Evolutionary conservation across 2,888 invertebrate species (phyloP).

Genomic region (Apodemia mormo): DNA sequence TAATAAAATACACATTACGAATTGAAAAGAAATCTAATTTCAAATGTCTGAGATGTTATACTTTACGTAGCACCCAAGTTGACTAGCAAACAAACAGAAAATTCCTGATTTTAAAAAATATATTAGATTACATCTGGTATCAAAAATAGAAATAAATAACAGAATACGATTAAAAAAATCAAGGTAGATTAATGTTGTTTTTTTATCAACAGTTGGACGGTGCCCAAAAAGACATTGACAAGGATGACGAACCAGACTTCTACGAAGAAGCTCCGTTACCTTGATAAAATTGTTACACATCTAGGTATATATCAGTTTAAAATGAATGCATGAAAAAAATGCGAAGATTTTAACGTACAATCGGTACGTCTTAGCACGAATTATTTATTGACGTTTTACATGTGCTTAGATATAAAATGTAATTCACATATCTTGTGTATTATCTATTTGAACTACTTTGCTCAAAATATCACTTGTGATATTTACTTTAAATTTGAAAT

Average conservation of each 20-base stretch:
- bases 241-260: constrained; percentile 96
- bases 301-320: background rate
- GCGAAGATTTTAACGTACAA: background rate
- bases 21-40: too few species aligned
- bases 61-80: too few species aligned
- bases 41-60: too few species aligned
- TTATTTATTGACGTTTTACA: background rate
- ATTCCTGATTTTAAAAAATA: background rate
- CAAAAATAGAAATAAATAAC: background rate
- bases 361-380: background rate
- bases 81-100: background rate
- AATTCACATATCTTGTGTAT: background rate
- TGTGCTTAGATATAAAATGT: constrained; percentile 7
- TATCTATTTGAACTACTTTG: constrained; percentile 16
- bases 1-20: too few species aligned
- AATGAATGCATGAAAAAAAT: background rate
- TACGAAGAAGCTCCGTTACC: constrained; percentile 95
- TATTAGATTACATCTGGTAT: background rate
- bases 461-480: constrained; percentile 24
- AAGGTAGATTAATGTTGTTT: background rate
- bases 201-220: constrained; percentile 87
- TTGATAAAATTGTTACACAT: constrained; percentile 71
- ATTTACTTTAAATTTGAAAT: constrained; percentile 17
- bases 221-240: constrained; percentile 89
- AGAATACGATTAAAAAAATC: background rate